phyloP scores from a whole-genome alignment of 2,888 invertebrate genomes.

The Euproctis similis region DNA sequence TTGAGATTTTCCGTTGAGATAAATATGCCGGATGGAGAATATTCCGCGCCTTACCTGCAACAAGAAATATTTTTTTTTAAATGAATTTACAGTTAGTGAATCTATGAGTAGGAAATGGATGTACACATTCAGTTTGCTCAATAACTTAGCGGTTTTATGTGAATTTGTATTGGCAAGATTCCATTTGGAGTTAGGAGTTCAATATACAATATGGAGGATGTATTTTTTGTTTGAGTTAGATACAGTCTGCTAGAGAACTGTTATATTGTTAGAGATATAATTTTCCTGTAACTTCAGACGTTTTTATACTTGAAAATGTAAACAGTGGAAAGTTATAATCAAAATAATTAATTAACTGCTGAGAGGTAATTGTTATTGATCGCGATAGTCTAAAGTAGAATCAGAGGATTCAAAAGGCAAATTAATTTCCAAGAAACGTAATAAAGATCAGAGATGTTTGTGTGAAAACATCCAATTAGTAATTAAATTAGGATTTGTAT shows the following conservation, averaged over 20 bases:
- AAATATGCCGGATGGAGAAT: background rate
- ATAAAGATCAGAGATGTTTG: background rate
- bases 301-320: too few relatives aligned
- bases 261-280: too few relatives aligned
- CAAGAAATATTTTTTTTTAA: constrained; percentile 8
- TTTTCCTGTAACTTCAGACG: too few relatives aligned
- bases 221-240: too few relatives aligned
- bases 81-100: constrained; percentile 2
- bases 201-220: too few relatives aligned
- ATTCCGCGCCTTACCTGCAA: constrained; percentile 20
- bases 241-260: too few relatives aligned
- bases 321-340: too few relatives aligned
- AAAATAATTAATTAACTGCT: too few relatives aligned
- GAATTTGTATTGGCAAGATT: constrained; percentile 2
- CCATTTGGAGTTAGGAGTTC: background rate
- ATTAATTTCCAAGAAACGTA: background rate
- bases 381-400: too few relatives aligned
- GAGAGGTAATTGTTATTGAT: too few relatives aligned
- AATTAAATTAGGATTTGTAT: too few relatives aligned
- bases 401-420: too few relatives aligned
- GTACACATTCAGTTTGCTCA: constrained; percentile 1
- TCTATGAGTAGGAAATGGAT: constrained; percentile 1
- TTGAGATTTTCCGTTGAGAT: background rate
- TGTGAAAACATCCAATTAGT: background rate
- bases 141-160: constrained; percentile 1